phyloP scores from a whole-genome alignment of 1,140 invertebrate genomes.

The Trachymyrmex septentrionalis region DNA sequence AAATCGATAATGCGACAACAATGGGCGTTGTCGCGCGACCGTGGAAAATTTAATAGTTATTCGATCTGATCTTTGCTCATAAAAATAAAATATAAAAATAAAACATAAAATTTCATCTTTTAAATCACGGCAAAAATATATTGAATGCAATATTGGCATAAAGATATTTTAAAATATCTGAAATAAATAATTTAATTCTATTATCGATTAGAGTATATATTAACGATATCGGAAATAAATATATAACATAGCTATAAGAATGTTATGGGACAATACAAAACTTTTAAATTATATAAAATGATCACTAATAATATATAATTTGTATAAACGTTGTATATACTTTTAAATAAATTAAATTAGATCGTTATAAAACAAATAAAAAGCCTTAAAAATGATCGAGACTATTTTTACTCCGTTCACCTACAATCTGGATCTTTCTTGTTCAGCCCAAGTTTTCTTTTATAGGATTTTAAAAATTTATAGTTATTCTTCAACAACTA shows the following conservation, averaged over 20 bases:
- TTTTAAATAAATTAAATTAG: no score
- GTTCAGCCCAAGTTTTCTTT: no score
- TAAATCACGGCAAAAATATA: background rate
- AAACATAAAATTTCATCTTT: background rate
- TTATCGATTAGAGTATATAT: background rate
- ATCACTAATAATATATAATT: conserved; percentile 13
- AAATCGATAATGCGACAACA: conserved; percentile 30
- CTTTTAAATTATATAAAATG: background rate
- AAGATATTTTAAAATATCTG: background rate
- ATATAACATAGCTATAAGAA: background rate
- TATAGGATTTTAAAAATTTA: no score
- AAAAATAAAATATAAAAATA: background rate
- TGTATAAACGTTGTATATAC: background rate
- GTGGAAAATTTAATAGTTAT: conserved; percentile 3
- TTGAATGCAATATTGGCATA: background rate
- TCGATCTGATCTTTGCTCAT: background rate
- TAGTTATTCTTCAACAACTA: no score
- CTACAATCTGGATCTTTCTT: no score
- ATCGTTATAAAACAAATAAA: no score
- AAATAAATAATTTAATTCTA: background rate
- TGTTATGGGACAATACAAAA: no score
- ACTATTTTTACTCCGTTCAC: no score
- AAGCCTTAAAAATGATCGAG: no score
- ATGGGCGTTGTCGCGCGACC: background rate
- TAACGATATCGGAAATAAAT: background rate